Conservation (phyloP, 2,888 invertebrate species). For the Heliothis peltigera region DNA sequence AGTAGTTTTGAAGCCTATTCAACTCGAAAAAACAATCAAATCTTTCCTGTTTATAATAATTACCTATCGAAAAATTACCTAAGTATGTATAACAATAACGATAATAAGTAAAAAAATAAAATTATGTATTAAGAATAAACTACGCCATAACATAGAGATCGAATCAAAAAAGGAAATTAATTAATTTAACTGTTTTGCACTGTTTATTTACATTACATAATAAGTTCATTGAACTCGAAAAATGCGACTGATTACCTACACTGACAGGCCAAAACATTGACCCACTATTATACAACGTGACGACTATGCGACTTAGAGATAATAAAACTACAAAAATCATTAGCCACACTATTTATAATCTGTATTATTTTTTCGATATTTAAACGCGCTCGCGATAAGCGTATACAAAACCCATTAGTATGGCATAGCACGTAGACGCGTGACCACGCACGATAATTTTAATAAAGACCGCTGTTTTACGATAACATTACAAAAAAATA, state of each 20-base stretch:
- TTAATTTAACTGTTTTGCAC: background rate
- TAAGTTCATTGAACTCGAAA: conserved; percentile 28
- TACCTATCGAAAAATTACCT: no score
- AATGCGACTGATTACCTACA: conserved; percentile 14
- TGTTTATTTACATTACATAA: conserved; percentile 13
- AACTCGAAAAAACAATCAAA: no score
- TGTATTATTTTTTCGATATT: conserved; percentile 46
- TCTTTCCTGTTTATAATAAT: no score
- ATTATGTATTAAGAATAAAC: no score
- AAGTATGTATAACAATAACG: no score
- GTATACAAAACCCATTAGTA: conserved; percentile 46
- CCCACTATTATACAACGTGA: conserved; percentile 39
- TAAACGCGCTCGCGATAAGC: conserved; percentile 44
- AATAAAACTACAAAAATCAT: conserved; percentile 35
- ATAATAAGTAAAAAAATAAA: no score
- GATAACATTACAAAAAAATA: conserved; percentile 9
- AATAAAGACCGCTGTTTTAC: conserved; percentile 4
- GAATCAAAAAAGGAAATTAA: no score
- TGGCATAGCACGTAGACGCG: conserved; percentile 23
- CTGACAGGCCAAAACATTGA: conserved; percentile 35
- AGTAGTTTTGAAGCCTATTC: no score
- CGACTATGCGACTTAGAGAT: conserved; percentile 21
- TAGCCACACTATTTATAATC: conserved; percentile 50
- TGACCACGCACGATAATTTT: conserved; percentile 26
- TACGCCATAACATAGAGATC: no score